Conservation (phyloP, 2,113 vertebrate genomes). For the Rhinopomastus cyanomelas region DNA sequence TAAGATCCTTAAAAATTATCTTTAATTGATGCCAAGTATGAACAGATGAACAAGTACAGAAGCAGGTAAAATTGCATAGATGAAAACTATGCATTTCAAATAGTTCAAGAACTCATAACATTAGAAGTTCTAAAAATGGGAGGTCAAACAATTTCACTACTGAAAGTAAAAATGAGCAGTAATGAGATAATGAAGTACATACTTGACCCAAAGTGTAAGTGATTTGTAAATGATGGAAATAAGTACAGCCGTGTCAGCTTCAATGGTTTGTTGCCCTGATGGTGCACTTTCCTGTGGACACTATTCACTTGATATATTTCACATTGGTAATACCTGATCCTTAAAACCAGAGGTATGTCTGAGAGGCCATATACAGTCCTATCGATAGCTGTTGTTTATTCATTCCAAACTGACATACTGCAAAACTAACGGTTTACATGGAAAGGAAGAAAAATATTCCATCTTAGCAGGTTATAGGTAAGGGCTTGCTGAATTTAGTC, state of each 20-base stretch:
- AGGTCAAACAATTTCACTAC: conserved; percentile 58
- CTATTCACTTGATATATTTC: conserved; percentile 31
- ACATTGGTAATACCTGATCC: conserved; percentile 38
- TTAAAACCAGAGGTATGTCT: conserved; percentile 68
- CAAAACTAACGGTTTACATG: conserved; percentile 44
- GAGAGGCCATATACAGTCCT: conserved; percentile 47
- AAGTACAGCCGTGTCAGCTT: conserved; percentile 65
- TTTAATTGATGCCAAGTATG: conserved; percentile 90
- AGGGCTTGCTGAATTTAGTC: conserved; percentile 47
- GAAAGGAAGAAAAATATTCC: neutral
- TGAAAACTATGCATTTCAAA: conserved; percentile 89
- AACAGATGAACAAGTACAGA: conserved; percentile 89
- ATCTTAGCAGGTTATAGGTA: neutral
- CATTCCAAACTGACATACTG: conserved; percentile 46
- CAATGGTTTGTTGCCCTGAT: conserved; percentile 76
- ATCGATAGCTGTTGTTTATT: conserved; percentile 38
- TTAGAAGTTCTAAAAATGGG: conserved; percentile 66
- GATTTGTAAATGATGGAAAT: conserved; percentile 56
- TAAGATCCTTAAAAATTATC: conserved; percentile 90
- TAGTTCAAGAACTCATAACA: conserved; percentile 78
- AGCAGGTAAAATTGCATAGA: conserved; percentile 89
- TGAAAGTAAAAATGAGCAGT: conserved; percentile 54
- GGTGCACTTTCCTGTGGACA: conserved; percentile 69
- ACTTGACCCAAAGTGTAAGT: conserved; percentile 66
- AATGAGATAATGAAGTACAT: conserved; percentile 59